These are phyloP conservation scores for Cephus nigrinus DNA, from an alignment of 2,888 invertebrate genomes.

Conservation along the genomic window DNA sequence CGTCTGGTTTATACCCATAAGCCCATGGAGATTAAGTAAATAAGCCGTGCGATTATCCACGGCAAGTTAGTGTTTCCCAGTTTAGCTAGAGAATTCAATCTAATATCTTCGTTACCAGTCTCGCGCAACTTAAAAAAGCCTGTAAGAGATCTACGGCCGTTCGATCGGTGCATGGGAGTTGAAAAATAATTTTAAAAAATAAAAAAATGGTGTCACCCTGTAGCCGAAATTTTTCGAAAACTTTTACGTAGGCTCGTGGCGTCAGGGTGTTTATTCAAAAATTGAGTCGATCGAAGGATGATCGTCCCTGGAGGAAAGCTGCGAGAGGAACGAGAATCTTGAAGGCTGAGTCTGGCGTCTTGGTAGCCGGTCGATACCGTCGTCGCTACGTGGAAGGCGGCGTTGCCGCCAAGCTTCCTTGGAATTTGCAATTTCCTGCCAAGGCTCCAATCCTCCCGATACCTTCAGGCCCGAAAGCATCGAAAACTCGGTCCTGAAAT, in stretches of 20 bases:
- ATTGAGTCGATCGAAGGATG: neutral
- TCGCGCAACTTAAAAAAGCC: neutral
- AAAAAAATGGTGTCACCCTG: neutral
- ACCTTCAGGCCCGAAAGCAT: neutral
- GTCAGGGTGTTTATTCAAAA: neutral
- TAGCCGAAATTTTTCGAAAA: neutral
- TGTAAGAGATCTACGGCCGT: neutral
- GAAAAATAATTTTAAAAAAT: neutral
- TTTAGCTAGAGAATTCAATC: neutral
- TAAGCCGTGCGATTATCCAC: neutral
- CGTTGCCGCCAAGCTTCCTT: constrained; percentile 50
- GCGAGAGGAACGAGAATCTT: constrained; percentile 9
- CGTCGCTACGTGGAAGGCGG: constrained; percentile 44
- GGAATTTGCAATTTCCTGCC: constrained; percentile 52
- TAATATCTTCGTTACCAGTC: neutral
- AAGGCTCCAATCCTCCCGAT: neutral
- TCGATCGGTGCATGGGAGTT: neutral
- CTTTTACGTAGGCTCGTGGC: neutral
- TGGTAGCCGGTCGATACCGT: constrained; percentile 56
- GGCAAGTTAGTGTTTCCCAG: neutral
- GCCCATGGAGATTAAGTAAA: neutral
- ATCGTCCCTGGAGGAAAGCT: neutral
- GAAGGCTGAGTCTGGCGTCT: constrained; percentile 55
- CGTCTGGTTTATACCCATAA: neutral
- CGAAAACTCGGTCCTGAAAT: neutral